Evolutionary conservation across 2,888 invertebrate species (phyloP).

Genomic region (Drosophila tripunctata): DNA sequence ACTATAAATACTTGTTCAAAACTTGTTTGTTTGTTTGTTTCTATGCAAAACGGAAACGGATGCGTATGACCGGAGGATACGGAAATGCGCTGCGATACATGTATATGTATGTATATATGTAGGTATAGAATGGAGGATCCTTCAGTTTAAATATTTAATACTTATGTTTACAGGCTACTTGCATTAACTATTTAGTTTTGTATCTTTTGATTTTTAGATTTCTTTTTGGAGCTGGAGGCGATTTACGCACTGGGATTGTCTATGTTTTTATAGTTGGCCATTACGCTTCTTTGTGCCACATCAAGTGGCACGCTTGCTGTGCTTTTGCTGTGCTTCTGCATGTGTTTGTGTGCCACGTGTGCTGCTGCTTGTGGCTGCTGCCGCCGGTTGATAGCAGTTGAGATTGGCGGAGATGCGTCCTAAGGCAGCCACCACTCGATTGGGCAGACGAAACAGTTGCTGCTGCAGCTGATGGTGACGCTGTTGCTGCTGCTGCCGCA

Average conservation of each 20-base stretch:
- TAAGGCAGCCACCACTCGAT: slow-evolving; percentile 60
- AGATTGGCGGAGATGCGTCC: slow-evolving; percentile 70
- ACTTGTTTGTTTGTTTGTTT: slow-evolving; percentile 19
- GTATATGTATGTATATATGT: neutral
- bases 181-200: slow-evolving; percentile 33
- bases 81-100: too few species aligned
- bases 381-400: slow-evolving; percentile 68
- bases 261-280: slow-evolving; percentile 43
- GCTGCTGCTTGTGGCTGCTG: slow-evolving; percentile 10
- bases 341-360: slow-evolving; percentile 15
- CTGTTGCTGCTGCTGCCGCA: slow-evolving; percentile 30
- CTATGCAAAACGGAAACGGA: slow-evolving; percentile 17
- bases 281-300: slow-evolving; percentile 14
- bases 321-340: slow-evolving; percentile 3
- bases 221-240: slow-evolving; percentile 34
- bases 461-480: slow-evolving; percentile 47
- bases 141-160: slow-evolving; percentile 48
- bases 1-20: slow-evolving; percentile 46
- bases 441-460: slow-evolving; percentile 58
- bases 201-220: slow-evolving; percentile 30
- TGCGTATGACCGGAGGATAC: slow-evolving; percentile 32
- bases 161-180: slow-evolving; percentile 51
- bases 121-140: slow-evolving; percentile 32
- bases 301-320: slow-evolving; percentile 30
- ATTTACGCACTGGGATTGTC: slow-evolving; percentile 73